Evolutionary conservation across 2,888 invertebrate species (phyloP), one percentile per base, ranked within the genome.

Genomic region (Gymnosoma rotundatum): DNA sequence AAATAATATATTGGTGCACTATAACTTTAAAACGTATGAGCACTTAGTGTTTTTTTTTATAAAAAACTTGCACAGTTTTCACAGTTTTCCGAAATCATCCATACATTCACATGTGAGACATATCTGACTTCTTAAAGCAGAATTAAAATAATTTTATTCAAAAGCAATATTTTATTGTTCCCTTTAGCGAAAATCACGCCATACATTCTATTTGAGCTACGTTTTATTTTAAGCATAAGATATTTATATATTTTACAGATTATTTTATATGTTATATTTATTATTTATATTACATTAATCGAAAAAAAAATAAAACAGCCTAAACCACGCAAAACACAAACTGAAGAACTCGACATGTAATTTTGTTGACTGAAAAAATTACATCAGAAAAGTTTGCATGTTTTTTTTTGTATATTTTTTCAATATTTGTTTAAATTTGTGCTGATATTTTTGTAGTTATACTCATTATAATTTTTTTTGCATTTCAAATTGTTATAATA

Each of bases 241-340:
- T 42, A 58, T 72, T 66, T 63, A 20, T 81, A 80, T 69, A 74
- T 69, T 42, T 54, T 14, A 21, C 9, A 21, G 14, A n/a, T 48
- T n/a, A 52, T 52, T 9, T 52, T 52, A 18, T 52, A 20, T n/a
- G n/a, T n/a, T n/a, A n/a, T n/a, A 52, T n/a, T 52, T 58, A 58
- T n/a, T n/a, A 20, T 38, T 50, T 58, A 58, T 64, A 32, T 72
- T 72, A 52, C 60, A 61, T 32, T 61, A 12, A 32, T 7, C 6
- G 8, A 6, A 18, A 45, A 56, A 60, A 58, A 70, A 66, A 56
- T 50, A 72, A 83, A 91, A 91, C 90, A 90, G 90, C 91, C 91
- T 90, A 90, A 90, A 90, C 90, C 90, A 90, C 90, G 90, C 91
- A 90, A 84, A 90, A 90, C 90, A 90, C 90, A 90, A 88, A 90